Evolutionary conservation across 2,797 vertebrate genomes (phyloP), one percentile per base, ranked within the genome.

Genomic region (Sebastes steindachneri): DNA sequence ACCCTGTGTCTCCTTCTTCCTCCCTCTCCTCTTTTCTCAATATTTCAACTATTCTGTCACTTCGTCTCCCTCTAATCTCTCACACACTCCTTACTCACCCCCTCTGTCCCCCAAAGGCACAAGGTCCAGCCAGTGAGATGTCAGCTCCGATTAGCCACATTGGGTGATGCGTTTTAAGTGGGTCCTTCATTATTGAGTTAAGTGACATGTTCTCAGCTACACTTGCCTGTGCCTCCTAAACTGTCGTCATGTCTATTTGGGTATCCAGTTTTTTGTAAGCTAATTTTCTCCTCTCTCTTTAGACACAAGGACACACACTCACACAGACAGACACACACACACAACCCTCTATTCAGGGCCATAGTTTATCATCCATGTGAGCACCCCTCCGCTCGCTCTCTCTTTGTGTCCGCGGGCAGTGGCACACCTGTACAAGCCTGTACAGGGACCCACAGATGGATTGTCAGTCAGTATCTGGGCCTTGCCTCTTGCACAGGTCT

Each of bases 381-480:
- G 8, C 54, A 68, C 63, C 53, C 74, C 72, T 58, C 68, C 15
- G 31, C 73, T 68, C 51, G 31, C 75, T 84, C 29, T 79, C 51
- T 82, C 77, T 80, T 76, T 87, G 77, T 89, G 77, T 89, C 86
- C 85, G 84, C 79, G 19, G 79, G 81, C 86, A 68, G 79, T 80
- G 82, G 77, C 77, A 82, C 93, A 94, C 88, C 91, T 94, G 92
- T 85, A 82, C 86, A 77, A 83, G 87, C 75, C 82, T 80, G 89
- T 70, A 73, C 74, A 68, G 91, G 89, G 90, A 93, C 90, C 82
- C 80, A 57, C 89, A 93, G 93, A 94, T 92, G 88, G 92, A 95
- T 92, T 93, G 88, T 93, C 91, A 93, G 80, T 88, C 77, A 51
- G 86, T 89, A 93, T 92, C 90, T 88, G 88, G 88, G 88, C 89